phyloP scores from a whole-genome alignment of 2,888 invertebrate genomes.

The Hedya salicella region DNA sequence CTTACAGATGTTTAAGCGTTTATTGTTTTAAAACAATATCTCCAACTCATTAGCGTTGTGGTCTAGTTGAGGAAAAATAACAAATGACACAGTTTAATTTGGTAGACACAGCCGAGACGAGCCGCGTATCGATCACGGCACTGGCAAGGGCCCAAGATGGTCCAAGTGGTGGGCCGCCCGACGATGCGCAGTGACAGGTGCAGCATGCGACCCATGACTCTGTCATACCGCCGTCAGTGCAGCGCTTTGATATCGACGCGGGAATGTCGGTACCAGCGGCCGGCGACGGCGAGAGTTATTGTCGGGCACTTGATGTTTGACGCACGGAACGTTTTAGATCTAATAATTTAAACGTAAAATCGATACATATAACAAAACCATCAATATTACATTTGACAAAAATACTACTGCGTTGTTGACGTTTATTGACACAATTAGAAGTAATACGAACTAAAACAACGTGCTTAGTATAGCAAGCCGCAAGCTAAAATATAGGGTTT shows the following conservation, averaged over 20 bases:
- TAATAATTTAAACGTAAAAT: slow-evolving; percentile 9
- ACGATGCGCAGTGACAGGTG: slow-evolving; percentile 81
- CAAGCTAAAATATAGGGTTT: neutral
- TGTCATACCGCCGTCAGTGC: slow-evolving; percentile 60
- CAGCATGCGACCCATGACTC: slow-evolving; percentile 82
- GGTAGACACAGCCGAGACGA: slow-evolving; percentile 81
- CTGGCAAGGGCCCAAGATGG: slow-evolving; percentile 79
- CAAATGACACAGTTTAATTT: slow-evolving; percentile 83
- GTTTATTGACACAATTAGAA: too few species aligned
- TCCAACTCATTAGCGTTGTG: slow-evolving; percentile 69
- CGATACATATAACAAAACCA: neutral
- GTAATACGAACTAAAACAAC: too few species aligned
- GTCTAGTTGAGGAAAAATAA: slow-evolving; percentile 78
- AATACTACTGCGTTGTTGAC: too few species aligned
- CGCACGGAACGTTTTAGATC: slow-evolving; percentile 14
- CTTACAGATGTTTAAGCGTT: slow-evolving; percentile 14
- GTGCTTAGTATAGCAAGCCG: too few species aligned
- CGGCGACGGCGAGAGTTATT: slow-evolving; percentile 15
- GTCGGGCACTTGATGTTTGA: slow-evolving; percentile 26
- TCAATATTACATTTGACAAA: neutral
- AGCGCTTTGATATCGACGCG: slow-evolving; percentile 66
- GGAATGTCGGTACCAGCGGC: slow-evolving; percentile 31
- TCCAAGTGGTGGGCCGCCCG: slow-evolving; percentile 81
- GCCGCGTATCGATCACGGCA: slow-evolving; percentile 78
- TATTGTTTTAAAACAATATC: slow-evolving; percentile 37